Base-by-base conservation (phyloP, 2,113 vertebrate genomes). In the Entosphenus tridentatus region DNA sequence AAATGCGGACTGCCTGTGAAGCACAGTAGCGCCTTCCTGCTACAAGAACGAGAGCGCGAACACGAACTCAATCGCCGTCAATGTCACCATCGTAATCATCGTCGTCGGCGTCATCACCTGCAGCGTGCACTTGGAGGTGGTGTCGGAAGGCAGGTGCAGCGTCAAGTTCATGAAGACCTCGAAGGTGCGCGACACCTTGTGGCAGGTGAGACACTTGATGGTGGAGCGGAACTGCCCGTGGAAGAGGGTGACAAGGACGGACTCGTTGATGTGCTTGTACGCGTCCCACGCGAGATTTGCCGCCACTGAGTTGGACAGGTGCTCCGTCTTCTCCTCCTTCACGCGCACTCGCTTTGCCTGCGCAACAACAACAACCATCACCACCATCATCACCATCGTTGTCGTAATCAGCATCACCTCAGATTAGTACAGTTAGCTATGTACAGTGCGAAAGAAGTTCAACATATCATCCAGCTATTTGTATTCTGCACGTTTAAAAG, bases 151-250 rank as follows among this genome's bases (percentile, higher is more conserved):
- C 14, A 98, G 84, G 0, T 89, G 86, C 39, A 98, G 75, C 0
- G 91, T 95, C 73, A 98, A 79, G 72, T 96, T 92, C 91, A 96
- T 96, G 72, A 98, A 98, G 68, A 92, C 89, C 80, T 98, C 93
- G 71, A 98, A 98, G 4, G 88, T 98, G 71, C 89, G 78, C 2
- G 89, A 95, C 75, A 86, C 91, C 77, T 80, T 85, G 74, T 91
- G 85, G 73, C 93, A 98, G 0, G 87, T 91, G 71, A 89, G 83
- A 79, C 93, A 98, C 80, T 96, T 88, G 69, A 98, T 87, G 0
- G 89, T 96, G 69, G 92, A 96, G 70, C 96, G 96, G 78, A 98
- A 98, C 77, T 96, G 93, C 5, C 93, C 93, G 81, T 98, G 93
- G 70, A 98, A 98, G 68, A 98, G 83, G 0, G 87, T 82, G 14